Evolutionary conservation across 2,113 vertebrate genomes (phyloP), one percentile per base, ranked within the genome.

Genomic region (Oncorhynchus masou): DNA sequence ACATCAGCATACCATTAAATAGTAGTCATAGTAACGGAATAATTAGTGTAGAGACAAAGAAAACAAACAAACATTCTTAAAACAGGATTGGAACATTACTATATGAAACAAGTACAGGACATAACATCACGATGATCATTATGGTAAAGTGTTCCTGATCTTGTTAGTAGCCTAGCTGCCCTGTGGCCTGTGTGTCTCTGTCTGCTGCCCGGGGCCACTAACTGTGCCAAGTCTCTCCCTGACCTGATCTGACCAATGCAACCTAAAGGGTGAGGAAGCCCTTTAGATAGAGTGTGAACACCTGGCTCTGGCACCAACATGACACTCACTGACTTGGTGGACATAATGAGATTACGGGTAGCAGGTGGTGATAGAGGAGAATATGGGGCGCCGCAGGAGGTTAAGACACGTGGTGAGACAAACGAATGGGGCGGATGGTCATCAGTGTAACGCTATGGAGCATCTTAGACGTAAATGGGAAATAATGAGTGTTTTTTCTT

Each of bases 51-150:
- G 39, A 9, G 19, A n/a, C 16, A 39, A 16, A 16, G 9, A 11
- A 45, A 85, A 27, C 84, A 1, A 54, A 54, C 51, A 54, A 54
- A 59, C 70, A 45, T 54, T 16, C 51, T 19, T 16, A 54, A 49
- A 75, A 86, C 81, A 72, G 74, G 79, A 71, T 57, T 66, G 65
- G n/a, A 25, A 22, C 39, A 62, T 88, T 76, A 83, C 5, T 74
- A 74, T 82, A 77, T 86, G 85, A 86, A 87, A 87, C 86, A 75
- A 83, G 85, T 82, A 81, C 70, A 81, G 76, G 81, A 29, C 29
- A 76, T 45, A 81, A 88, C 90, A 90, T 87, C 86, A 87, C 78
- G 74, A 76, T 29, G 74, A 65, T 69, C 22, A 72, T 67, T 51
- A 68, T n/a, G 39, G 71, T 75, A 85, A 78, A 88, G 84, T 81